phyloP scores from a whole-genome alignment of 1,140 invertebrate genomes.

The Tetragnatha versicolor region DNA sequence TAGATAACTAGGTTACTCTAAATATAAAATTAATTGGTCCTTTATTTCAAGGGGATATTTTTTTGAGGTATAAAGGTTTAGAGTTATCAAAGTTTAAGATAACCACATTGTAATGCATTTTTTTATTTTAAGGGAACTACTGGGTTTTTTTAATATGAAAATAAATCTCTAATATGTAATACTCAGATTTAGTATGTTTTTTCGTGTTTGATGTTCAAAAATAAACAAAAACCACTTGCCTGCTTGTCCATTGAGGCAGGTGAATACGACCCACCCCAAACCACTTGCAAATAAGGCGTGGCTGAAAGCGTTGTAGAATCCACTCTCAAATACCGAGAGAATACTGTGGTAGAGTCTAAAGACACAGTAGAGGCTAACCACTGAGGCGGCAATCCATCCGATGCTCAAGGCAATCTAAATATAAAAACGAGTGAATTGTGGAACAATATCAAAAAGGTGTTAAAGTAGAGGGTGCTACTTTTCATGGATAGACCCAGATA shows the following conservation, averaged over 20 bases:
- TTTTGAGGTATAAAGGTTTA: too few relatives aligned
- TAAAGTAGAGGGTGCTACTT: too few relatives aligned
- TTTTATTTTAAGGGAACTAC: background rate
- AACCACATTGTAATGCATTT: background rate
- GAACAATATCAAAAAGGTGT: too few relatives aligned
- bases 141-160: background rate
- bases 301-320: background rate
- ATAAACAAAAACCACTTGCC: background rate
- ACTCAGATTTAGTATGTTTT: background rate
- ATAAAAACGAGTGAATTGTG: too few relatives aligned
- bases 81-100: background rate
- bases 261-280: constrained; percentile 11
- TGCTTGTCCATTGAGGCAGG: background rate
- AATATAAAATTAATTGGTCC: too few relatives aligned
- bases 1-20: too few relatives aligned
- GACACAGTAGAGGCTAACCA: background rate
- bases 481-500: too few relatives aligned
- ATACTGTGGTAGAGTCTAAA: background rate
- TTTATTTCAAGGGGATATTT: too few relatives aligned
- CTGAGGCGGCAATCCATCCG: constrained; percentile 4
- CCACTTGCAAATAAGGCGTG: background rate
- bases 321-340: too few relatives aligned
- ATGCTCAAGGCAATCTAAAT: background rate
- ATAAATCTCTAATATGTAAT: background rate
- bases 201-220: background rate